Evolutionary conservation across 2,113 vertebrate genomes (phyloP).

Genomic region (Centropristis striata): DNA sequence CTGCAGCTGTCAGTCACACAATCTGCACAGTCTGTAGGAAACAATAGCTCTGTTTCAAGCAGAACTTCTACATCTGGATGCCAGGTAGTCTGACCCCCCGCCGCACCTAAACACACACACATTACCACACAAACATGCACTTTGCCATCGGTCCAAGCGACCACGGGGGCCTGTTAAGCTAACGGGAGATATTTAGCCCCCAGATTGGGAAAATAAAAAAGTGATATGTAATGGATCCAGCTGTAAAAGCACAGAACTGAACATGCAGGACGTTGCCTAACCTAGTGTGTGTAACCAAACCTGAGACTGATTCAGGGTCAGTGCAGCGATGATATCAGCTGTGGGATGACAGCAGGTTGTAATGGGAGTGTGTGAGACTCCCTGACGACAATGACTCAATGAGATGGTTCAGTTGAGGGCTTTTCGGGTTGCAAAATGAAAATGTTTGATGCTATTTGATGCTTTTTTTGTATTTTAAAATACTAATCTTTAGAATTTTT

Average conservation of each 20-base stretch:
- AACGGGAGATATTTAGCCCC: constrained; percentile 79
- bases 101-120: constrained; percentile 26
- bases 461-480: not conserved
- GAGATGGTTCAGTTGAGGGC: not conserved
- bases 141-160: constrained; percentile 41
- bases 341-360: not conserved
- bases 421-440: not conserved
- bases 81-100: constrained; percentile 58
- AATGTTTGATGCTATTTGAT: not conserved
- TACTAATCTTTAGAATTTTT: no score
- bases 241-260: constrained; percentile 81
- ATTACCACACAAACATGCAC: constrained; percentile 35
- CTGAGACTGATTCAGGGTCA: constrained; percentile 39
- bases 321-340: constrained; percentile 4
- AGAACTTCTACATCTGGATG: constrained; percentile 77
- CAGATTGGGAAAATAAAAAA: constrained; percentile 83
- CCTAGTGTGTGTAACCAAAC: constrained; percentile 15
- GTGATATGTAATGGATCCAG: constrained; percentile 79
- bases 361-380: not conserved
- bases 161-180: constrained; percentile 77
- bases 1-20: not conserved
- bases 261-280: constrained; percentile 58
- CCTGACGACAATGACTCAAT: constrained; percentile 1
- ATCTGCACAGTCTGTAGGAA: constrained; percentile 32
- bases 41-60: constrained; percentile 49